Base-by-base conservation (phyloP, 2,888 invertebrate species). In the Lagria hirta region DNA sequence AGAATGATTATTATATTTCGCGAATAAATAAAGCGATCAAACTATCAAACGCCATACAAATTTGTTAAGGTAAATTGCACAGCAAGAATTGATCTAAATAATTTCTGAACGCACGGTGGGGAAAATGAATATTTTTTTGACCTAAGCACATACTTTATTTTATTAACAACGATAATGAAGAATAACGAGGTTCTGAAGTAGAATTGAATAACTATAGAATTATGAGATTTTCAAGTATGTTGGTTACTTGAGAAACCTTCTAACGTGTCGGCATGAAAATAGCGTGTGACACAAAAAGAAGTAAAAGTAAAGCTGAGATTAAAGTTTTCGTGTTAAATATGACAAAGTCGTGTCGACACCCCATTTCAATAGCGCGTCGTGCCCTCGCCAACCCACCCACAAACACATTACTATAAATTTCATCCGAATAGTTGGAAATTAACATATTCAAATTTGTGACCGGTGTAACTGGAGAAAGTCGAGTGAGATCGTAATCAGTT, bases 291-390 rank as follows among this genome's bases (percentile, higher is more conserved):
- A 38, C 21, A 37, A 32, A 22, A 33, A 32, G 38, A 44, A 27
- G 34, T 45, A 35, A 29, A 33, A 45, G 35, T 43, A 43, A 40
- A 40, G 28, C 30, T 21, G 32, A 51, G 52, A 50, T 53, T 57
- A 54, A 54, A 52, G 51, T 48, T 57, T 58, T 48, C 61, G 60
- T 60, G 60, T 60, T 58, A 54, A 50, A 55, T 55, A 52, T 55
- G 54, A 57, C 50, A 52, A 58, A 64, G 60, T 70, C 71, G 69
- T 71, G 71, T 70, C 69, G 65, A 64, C 70, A 70, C 70, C 67
- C 71, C 65, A 68, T 70, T 66, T 64, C 56, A 52, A 54, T 55
- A 50, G 55, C 51, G 60, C 55, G 64, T 63, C 55, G 62, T 62
- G 62, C 65, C 61, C 61, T 48, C 60, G 60, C 58, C 61, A 61